Evolutionary conservation across 1,140 invertebrate species (phyloP), one percentile per base, ranked within the genome.

Genomic region (Cyphomyrmex costatus): DNA sequence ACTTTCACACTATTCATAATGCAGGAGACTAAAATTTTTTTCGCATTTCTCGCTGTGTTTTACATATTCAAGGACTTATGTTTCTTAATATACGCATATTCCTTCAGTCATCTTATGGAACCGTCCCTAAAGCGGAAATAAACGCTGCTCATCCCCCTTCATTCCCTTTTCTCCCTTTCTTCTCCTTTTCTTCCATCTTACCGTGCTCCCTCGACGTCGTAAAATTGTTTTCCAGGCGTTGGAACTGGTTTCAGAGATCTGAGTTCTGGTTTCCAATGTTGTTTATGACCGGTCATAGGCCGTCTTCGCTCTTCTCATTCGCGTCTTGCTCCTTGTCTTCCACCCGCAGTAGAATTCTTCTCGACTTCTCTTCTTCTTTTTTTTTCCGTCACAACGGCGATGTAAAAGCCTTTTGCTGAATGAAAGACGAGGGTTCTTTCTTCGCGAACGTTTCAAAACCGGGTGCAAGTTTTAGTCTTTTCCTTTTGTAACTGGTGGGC

Each of bases 201-300:
- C 33, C 33, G 63, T 21, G 14, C 82, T 92, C 87, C 89, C 87
- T 76, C 92, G 90, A 90, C 88, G 92, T 93, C 91, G 93, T 93
- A 94, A 94, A 94, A 94, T 95, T 93, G 92, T 94, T 94, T 95
- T 94, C 91, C 93, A 93, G 90, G 88, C 89, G 83, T 66, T 80
- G 46, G 88, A 94, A 94, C 94, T 93, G 94, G 94, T 94, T 94
- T 90, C 74, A 61, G 63, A 92, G 92, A 93, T 92, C 93, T 91
- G 92, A 90, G 93, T 92, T 94, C 93, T 94, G 92, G 93, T 94
- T 93, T 94, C 91, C 92, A 92, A 88, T 87, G 93, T 94, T 94
- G 92, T 94, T 93, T 95, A 93, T 92, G 89, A 86, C 89, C 92
- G 93, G 93, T 94, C 94, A 94, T 93, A 93, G 94, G 94, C 93